Evolutionary conservation across 2,113 vertebrate species (phyloP), one percentile per base, ranked within the genome.

Genomic region (Rhea pennata): DNA sequence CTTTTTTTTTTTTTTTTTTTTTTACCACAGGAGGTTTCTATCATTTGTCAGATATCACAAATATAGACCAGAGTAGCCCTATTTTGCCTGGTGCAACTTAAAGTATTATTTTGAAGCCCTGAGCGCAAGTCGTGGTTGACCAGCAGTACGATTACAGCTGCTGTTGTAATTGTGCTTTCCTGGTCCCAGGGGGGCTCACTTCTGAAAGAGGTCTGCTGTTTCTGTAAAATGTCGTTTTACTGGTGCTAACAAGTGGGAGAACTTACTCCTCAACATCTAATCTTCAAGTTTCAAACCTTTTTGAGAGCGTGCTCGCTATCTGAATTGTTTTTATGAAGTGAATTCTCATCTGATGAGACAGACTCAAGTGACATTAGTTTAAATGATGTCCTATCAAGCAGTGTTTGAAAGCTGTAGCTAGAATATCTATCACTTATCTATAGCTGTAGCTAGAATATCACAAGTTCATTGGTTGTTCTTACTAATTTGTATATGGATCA

Each of bases 401-500:
- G 40, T 31, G 1, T 58, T 87, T 67, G 46, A 16, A 26, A 0
- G 46, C 80, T 27, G 44, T 24, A 39, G 53, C 46, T 22, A 8
- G 71, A 24, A 19, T 9, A 15, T 1, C 5, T n/a, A 23, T 31
- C 36, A 36, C 36, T 36, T 9, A 15, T 1, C 5, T n/a, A 23
- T 31, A 0, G 46, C 80, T 27, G 44, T 24, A 39, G 53, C 46
- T 22, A 8, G 71, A 24, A 19, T 9, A 15, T 1, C 5, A 31
- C 20, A 27, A 61, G 51, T 66, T 76, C 67, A 19, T 0, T 36
- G 42, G 53, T n/a, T 22, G 36, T n/a, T 76, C 12, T 70, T 65
- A n/a, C 51, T 65, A 3, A 20, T 46, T 27, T 44, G 15, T 1
- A 0, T 1, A 1, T 7, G 50, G 74, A 16, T 58, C 6, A 2